Percentiles rank a stretch among this genome's conserved stretches.
Evolutionary conservation across 2,797 vertebrate genomes (phyloP).

Genomic region (Malurus splendens): DNA sequence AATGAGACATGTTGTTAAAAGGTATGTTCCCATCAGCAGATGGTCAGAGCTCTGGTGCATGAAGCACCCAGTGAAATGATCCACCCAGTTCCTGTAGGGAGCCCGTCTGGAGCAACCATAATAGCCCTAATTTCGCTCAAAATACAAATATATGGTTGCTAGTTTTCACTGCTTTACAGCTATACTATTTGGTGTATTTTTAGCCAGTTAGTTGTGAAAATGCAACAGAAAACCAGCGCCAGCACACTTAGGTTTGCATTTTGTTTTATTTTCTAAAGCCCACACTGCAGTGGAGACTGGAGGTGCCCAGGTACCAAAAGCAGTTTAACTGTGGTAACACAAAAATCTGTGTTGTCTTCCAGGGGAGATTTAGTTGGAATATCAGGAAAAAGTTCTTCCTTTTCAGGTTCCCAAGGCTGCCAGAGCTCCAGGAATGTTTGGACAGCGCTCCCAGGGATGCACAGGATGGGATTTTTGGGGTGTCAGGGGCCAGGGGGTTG

Average conservation of each 20-base stretch:
- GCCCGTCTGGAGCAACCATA: not conserved
- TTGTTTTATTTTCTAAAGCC: not conserved
- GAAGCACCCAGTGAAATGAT: conserved; percentile 33
- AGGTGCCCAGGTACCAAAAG: not conserved
- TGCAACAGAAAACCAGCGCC: not conserved
- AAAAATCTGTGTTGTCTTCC: not conserved
- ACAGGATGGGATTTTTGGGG: not conserved
- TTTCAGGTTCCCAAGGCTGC: not conserved
- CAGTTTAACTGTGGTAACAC: not conserved
- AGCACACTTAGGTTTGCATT: not conserved
- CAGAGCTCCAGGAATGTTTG: not conserved
- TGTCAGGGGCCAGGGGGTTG: not conserved
- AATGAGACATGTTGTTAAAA: conserved; percentile 8
- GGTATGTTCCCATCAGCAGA: conserved; percentile 32
- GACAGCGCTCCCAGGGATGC: rapidly evolving
- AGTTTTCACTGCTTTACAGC: not conserved
- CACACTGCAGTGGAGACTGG: not conserved
- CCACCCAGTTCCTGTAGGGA: conserved; percentile 15
- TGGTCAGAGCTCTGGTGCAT: conserved; percentile 19
- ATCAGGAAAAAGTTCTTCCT: not conserved
- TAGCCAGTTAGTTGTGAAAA: not conserved
- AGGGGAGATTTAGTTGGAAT: not conserved
- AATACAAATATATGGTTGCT: not conserved
- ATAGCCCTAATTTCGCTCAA: conserved; percentile 16
- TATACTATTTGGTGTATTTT: not conserved